phyloP scores from a whole-genome alignment of 2,797 vertebrate species.

The Avahi laniger region DNA sequence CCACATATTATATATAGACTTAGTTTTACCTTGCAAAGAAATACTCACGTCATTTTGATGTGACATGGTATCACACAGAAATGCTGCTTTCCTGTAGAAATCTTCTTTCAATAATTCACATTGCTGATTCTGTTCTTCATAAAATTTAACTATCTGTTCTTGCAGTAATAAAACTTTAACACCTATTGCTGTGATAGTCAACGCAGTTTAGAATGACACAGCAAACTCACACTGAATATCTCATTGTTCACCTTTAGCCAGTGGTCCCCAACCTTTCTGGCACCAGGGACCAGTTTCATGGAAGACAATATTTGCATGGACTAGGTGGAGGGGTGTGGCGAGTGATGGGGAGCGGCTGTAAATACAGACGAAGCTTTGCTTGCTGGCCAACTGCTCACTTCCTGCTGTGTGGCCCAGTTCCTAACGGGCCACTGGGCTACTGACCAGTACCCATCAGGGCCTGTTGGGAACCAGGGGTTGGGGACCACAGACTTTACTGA shows the following conservation, averaged over 20 bases:
- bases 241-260: too few species aligned
- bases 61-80: neutral
- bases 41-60: neutral
- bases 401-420: too few species aligned
- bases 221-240: neutral
- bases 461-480: too few species aligned
- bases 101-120: neutral
- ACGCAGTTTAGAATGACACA: neutral
- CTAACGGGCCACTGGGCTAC: too few species aligned
- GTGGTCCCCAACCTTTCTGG: too few species aligned
- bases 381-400: too few species aligned
- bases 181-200: neutral
- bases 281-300: too few species aligned
- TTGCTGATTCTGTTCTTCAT: neutral
- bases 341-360: too few species aligned
- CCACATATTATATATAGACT: neutral
- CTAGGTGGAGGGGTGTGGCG: too few species aligned
- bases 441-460: too few species aligned
- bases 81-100: neutral
- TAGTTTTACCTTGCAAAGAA: neutral
- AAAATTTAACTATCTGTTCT: neutral
- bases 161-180: neutral
- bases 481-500: neutral
- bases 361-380: too few species aligned
- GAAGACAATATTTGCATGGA: too few species aligned